A percentile compares a stretch with the other conserved stretches of the same genome.
phyloP scores from a whole-genome alignment of 2,797 vertebrate species.

The Coilia nasus region DNA sequence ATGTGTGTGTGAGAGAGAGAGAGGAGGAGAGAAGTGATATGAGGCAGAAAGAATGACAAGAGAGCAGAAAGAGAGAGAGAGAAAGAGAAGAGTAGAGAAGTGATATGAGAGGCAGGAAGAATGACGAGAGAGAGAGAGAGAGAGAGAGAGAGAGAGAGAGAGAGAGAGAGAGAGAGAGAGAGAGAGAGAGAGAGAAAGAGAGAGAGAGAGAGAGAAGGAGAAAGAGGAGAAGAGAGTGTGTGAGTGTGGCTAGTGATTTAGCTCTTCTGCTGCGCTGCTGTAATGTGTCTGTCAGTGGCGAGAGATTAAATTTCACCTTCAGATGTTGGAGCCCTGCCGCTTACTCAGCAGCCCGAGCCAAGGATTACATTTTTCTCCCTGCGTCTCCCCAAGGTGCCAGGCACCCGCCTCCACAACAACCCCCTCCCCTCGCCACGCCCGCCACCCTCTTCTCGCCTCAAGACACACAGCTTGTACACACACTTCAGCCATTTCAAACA shows the following conservation, averaged over 20 bases:
- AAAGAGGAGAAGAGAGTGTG: neutral
- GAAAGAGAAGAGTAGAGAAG: neutral
- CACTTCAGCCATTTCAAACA: neutral
- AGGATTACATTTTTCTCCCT: slow-evolving; percentile 40
- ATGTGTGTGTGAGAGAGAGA: slow-evolving; percentile 4
- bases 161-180: neutral
- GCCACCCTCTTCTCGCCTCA: neutral
- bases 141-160: slow-evolving; percentile 16
- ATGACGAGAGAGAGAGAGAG: neutral
- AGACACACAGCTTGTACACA: neutral
- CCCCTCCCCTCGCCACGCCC: neutral
- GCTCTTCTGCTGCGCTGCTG: slow-evolving; percentile 29
- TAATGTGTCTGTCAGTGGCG: slow-evolving; percentile 49
- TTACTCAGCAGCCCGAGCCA: slow-evolving; percentile 47
- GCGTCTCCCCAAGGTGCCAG: slow-evolving; percentile 2
- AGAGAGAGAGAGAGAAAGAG: neutral
- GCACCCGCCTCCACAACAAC: neutral
- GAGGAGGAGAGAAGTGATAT: neutral
- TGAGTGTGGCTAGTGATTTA: slow-evolving; percentile 42
- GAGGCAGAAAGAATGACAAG: neutral
- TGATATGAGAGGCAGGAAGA: neutral
- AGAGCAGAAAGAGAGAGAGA: neutral
- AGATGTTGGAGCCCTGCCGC: slow-evolving; percentile 50
- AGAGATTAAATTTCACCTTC: slow-evolving; percentile 56
- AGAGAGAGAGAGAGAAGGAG: neutral